Evolutionary conservation across 2,888 invertebrate genomes (phyloP).

Genomic region (Lepetodrilus schrolli): DNA sequence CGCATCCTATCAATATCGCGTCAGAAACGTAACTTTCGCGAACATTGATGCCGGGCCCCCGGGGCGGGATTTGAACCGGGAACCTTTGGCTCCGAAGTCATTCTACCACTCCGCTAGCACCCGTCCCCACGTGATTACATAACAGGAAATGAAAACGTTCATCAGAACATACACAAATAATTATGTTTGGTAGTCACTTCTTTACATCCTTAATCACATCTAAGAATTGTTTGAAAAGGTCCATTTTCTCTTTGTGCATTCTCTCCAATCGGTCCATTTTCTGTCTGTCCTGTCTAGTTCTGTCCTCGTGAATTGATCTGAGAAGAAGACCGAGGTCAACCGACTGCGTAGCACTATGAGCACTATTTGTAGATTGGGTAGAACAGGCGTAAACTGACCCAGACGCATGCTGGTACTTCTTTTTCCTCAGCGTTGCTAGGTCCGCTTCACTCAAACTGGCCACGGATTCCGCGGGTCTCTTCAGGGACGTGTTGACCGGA

Average conservation of each 20-base stretch:
- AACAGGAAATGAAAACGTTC: no score
- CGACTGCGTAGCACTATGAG: neutral
- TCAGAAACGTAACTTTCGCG: no score
- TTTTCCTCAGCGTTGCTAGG: conserved; percentile 16
- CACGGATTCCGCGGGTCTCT: neutral
- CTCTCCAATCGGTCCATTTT: conserved; percentile 36
- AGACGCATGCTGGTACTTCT: neutral
- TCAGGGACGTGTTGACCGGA: neutral
- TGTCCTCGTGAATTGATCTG: conserved; percentile 32
- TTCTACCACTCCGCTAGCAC: no score
- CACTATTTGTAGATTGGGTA: neutral
- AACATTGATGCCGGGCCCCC: no score
- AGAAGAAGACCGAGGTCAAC: neutral
- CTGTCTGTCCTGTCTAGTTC: conserved; percentile 22
- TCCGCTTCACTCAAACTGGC: neutral
- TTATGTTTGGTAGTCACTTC: no score
- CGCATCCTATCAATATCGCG: no score
- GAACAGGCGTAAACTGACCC: neutral
- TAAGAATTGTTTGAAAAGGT: conserved; percentile 34
- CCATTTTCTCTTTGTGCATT: conserved; percentile 40
- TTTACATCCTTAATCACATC: conserved; percentile 32
- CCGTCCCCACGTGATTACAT: no score
- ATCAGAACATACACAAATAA: no score
- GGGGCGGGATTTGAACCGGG: no score
- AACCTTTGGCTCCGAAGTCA: no score